Conservation (phyloP, 1,140 invertebrate species). For the Drosophila insularis region DNA sequence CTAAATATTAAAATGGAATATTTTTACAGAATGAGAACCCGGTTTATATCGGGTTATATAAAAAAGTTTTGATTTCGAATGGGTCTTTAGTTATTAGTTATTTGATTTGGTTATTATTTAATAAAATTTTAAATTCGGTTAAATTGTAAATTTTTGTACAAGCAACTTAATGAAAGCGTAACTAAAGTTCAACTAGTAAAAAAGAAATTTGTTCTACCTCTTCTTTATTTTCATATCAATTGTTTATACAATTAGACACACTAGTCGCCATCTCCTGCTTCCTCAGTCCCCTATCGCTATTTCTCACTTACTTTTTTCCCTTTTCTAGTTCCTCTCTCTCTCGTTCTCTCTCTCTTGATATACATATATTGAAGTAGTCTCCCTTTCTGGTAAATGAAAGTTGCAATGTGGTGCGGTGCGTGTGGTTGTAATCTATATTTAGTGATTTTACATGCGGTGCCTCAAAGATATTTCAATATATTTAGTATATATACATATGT, state of each 20-base stretch:
- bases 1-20: too few relatives aligned
- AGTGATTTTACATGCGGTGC: constrained; percentile 80
- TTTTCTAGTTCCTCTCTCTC: background rate
- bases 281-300: background rate
- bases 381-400: constrained; percentile 65
- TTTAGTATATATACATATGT: constrained; percentile 9
- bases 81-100: too few relatives aligned
- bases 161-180: constrained; percentile 7
- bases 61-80: too few relatives aligned
- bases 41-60: too few relatives aligned
- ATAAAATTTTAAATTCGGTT: too few relatives aligned
- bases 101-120: too few relatives aligned
- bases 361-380: constrained; percentile 12
- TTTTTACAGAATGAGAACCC: too few relatives aligned
- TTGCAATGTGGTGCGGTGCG: constrained; percentile 66
- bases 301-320: background rate
- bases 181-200: background rate
- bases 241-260: constrained; percentile 72
- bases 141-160: too few relatives aligned
- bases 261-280: constrained; percentile 33
- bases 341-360: constrained; percentile 10
- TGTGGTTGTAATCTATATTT: constrained; percentile 80
- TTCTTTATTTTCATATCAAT: constrained; percentile 63
- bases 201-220: background rate
- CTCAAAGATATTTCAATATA: constrained; percentile 73